These are phyloP conservation scores for Heliothis subflexa DNA, from an alignment of 1,140 invertebrate species.

Conservation along the genomic window DNA sequence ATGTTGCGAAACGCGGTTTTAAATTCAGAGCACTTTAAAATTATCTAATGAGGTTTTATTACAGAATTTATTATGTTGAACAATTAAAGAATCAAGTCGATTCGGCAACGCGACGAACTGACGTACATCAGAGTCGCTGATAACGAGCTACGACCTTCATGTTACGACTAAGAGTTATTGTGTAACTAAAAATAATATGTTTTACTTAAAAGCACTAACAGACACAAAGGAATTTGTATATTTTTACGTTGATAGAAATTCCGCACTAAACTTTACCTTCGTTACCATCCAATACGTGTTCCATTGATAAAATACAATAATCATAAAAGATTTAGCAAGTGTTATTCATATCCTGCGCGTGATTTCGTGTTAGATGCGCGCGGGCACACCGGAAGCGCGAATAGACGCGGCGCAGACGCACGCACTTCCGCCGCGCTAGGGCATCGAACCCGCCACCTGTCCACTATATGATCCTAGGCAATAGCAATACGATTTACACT, in stretches of 20 bases:
- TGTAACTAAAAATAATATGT: not conserved
- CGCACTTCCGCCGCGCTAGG: slow-evolving; percentile 77
- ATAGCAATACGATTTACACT: slow-evolving; percentile 24
- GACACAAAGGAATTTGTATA: too few relatives aligned
- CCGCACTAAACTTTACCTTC: too few relatives aligned
- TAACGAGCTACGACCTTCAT: not conserved
- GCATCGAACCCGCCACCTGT: slow-evolving; percentile 74
- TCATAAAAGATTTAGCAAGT: slow-evolving; percentile 44
- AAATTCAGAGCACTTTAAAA: slow-evolving; percentile 26
- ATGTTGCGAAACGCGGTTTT: slow-evolving; percentile 14
- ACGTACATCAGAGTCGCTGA: slow-evolving; percentile 31
- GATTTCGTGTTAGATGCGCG: slow-evolving; percentile 58
- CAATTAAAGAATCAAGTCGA: slow-evolving; percentile 57
- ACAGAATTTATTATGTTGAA: slow-evolving; percentile 58
- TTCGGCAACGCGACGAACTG: slow-evolving; percentile 45
- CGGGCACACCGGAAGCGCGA: slow-evolving; percentile 75
- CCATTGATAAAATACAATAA: slow-evolving; percentile 40
- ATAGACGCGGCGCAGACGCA: slow-evolving; percentile 83
- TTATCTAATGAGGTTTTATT: slow-evolving; percentile 56
- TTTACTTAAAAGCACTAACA: too few relatives aligned
- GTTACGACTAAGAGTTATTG: slow-evolving; percentile 8
- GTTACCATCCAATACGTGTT: not conserved
- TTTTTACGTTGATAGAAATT: not conserved
- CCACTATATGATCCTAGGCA: slow-evolving; percentile 40
- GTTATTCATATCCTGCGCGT: slow-evolving; percentile 51